A percentile compares a stretch with the other conserved stretches of the same genome.
Evolutionary conservation across 2,888 invertebrate genomes (phyloP).

Genomic region (Coleophora flavipennella): DNA sequence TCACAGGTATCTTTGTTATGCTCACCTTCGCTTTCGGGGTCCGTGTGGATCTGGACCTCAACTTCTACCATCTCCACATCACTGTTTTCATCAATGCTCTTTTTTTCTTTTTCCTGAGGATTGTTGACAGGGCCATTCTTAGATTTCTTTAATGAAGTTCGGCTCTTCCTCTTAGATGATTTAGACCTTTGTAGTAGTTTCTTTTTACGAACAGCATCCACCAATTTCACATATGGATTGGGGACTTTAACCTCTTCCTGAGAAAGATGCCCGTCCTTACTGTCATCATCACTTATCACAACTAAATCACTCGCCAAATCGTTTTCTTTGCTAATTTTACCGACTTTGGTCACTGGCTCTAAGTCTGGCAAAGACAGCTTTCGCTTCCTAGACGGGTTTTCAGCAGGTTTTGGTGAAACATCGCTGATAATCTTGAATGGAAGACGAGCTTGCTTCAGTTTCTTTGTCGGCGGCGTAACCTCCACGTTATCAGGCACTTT

Average conservation of each 20-base stretch:
- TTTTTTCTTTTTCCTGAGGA: too few relatives aligned
- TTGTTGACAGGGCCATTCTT: constrained; percentile 11
- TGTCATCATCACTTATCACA: constrained; percentile 57
- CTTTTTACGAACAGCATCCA: constrained; percentile 55
- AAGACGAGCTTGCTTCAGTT: constrained; percentile 74
- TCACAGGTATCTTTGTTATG: not conserved
- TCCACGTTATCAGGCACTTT: constrained; percentile 46
- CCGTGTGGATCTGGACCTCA: constrained; percentile 21
- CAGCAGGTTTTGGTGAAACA: constrained; percentile 39
- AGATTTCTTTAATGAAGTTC: constrained; percentile 18
- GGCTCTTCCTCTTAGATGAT: constrained; percentile 34
- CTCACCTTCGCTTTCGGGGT: constrained; percentile 7
- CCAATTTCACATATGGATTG: constrained; percentile 58
- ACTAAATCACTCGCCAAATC: constrained; percentile 35
- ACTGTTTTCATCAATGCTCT: too few relatives aligned
- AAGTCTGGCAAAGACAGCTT: constrained; percentile 48
- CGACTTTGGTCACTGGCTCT: constrained; percentile 46
- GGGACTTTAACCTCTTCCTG: constrained; percentile 27
- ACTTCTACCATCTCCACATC: constrained; percentile 37
- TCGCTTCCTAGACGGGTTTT: constrained; percentile 49
- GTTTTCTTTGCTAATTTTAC: constrained; percentile 56
- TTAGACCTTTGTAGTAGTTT: constrained; percentile 43
- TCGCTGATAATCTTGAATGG: constrained; percentile 72
- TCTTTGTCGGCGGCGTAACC: constrained; percentile 67
- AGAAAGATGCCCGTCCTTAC: constrained; percentile 26